A percentile compares a stretch with the other conserved stretches of the same genome.
Conservation (phyloP, 2,113 vertebrate species). For the Gasterosteus aculeatus region DNA sequence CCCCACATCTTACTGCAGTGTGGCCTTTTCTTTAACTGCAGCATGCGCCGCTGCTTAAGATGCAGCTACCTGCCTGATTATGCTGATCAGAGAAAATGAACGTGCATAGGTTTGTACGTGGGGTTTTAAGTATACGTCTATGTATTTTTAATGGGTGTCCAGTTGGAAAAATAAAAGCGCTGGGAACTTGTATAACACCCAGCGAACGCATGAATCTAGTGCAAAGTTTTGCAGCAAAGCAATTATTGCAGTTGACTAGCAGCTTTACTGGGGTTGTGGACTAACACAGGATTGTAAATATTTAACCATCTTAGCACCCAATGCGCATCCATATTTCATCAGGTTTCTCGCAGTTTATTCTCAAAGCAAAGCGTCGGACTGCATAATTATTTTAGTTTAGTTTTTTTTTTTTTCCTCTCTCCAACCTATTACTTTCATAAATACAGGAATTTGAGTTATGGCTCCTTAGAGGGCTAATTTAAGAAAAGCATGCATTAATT, state of each 20-base stretch:
- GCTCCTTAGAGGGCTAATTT: constrained; percentile 87
- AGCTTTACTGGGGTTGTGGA: constrained; percentile 82
- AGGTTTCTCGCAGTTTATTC: constrained; percentile 83
- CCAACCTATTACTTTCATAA: constrained; percentile 86
- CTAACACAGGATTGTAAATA: constrained; percentile 85
- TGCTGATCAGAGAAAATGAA: constrained; percentile 33
- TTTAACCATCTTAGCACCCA: constrained; percentile 85
- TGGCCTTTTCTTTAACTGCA: constrained; percentile 49
- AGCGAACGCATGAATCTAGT: constrained; percentile 65
- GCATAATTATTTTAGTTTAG: constrained; percentile 88
- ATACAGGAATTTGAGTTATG: constrained; percentile 84
- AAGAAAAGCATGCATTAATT: constrained; percentile 84
- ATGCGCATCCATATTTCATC: constrained; percentile 87
- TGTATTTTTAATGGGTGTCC: constrained; percentile 36
- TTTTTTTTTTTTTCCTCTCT: constrained; percentile 77
- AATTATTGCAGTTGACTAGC: constrained; percentile 84
- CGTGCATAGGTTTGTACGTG: neutral
- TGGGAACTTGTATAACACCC: constrained; percentile 53
- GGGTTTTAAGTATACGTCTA: constrained; percentile 42
- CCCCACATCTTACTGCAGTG: constrained; percentile 58
- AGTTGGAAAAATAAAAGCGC: constrained; percentile 18
- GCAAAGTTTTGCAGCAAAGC: constrained; percentile 76
- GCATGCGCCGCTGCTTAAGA: constrained; percentile 57
- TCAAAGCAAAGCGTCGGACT: constrained; percentile 85
- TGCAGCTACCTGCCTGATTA: constrained; percentile 71